Evolutionary conservation across 2,888 invertebrate species (phyloP), one percentile per base, ranked within the genome.

Genomic region (Lycaena phlaeas): DNA sequence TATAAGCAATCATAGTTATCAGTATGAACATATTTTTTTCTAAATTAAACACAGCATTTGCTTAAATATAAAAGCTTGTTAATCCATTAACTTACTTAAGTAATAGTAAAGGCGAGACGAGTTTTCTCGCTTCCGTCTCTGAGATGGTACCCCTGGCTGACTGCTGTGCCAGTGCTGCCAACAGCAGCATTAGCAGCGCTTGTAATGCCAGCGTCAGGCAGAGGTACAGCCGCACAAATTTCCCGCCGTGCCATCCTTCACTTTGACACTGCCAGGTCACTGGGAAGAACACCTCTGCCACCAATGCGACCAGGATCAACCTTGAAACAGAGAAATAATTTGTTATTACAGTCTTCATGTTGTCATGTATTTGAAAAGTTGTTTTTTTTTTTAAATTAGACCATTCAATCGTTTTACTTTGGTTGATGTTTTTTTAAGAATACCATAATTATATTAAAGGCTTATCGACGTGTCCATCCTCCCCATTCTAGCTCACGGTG

Each of bases 101-200:
- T 51, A 92, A 88, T 14, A 94, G 74, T 37, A 94, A 77, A 18
- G 90, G 89, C 4, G 92, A 87, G 7, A 95, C 92, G 55, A 87
- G 85, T 56, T 87, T 87, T 51, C 95, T 84, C 4, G 90, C 88
- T 40, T 88, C 86, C 15, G 89, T 87, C 52, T 94, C 91, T 45
- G 91, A 90, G 54, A 95, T 93, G 45, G 92, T 90, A 17, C 96
- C 96, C 54, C 89, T 86, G 7, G 91, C 89, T 50, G 92, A 92
- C 53, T 90, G 87, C 64, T 89, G 89, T 25, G 91, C 89, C 50
- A 92, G 79, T 15, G 87, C 87, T 29, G 89, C 85, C 46, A 91
- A 73, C 25, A 91, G 78, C 50, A 92, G 64, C 61, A 91, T 87
- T 40, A 90, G 86, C 27, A 87, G 64, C 9, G 87, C 87, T 43